Conservation (phyloP, 2,888 invertebrate genomes). For the Choristoneura rosaceana region DNA sequence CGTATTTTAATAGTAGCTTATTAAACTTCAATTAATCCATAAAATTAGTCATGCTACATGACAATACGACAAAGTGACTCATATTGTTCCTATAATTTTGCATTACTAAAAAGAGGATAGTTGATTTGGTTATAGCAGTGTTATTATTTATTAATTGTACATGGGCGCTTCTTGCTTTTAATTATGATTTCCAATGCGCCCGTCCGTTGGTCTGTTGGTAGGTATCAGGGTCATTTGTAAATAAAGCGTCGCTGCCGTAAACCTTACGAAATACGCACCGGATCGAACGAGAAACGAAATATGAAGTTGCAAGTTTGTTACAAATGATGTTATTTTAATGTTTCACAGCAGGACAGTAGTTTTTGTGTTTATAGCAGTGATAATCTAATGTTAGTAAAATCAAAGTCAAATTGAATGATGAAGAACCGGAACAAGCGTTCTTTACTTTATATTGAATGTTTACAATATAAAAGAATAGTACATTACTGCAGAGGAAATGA, state of each 20-base stretch:
- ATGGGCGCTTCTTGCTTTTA: slow-evolving; percentile 39
- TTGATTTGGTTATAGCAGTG: slow-evolving; percentile 22
- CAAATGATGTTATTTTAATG: not conserved
- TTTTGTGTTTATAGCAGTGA: too few species aligned
- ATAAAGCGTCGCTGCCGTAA: slow-evolving; percentile 42
- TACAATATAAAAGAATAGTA: too few species aligned
- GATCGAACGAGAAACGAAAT: slow-evolving; percentile 35
- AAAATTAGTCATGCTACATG: slow-evolving; percentile 32
- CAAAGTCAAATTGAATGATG: too few species aligned
- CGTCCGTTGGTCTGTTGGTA: slow-evolving; percentile 24
- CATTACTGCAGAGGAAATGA: too few species aligned
- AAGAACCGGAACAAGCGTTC: too few species aligned
- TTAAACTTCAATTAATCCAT: slow-evolving; percentile 35
- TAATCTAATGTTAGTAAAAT: too few species aligned
- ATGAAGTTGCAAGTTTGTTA: not conserved
- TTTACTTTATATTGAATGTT: too few species aligned
- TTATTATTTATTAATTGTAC: slow-evolving; percentile 33
- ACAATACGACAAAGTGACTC: slow-evolving; percentile 33
- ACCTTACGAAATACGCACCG: slow-evolving; percentile 39
- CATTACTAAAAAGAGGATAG: not conserved
- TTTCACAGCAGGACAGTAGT: too few species aligned
- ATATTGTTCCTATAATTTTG: slow-evolving; percentile 8
- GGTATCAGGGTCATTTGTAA: slow-evolving; percentile 41
- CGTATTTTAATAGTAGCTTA: slow-evolving; percentile 37
- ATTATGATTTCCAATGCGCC: slow-evolving; percentile 44